Conservation (phyloP, 2,888 invertebrate genomes). For the Chrysotoxum bicinctum region DNA sequence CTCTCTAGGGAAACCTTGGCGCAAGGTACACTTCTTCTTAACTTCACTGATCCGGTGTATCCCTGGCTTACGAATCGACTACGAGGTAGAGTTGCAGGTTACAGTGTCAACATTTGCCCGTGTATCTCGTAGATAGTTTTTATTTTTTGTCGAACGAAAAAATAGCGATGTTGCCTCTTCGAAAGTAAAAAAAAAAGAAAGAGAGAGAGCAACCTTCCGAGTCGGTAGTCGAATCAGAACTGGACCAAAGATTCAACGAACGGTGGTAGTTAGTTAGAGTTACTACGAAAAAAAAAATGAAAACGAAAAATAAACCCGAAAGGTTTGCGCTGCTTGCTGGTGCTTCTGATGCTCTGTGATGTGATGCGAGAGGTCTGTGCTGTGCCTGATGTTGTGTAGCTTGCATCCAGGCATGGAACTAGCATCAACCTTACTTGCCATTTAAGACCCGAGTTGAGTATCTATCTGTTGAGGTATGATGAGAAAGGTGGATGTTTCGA, state of each 20-base stretch:
- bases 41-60: constrained; percentile 33
- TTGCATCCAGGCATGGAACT: constrained; percentile 45
- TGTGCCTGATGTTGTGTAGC: constrained; percentile 1
- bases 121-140: constrained; percentile 36
- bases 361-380: constrained; percentile 26
- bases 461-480: constrained; percentile 35
- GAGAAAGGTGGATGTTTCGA: constrained; percentile 27
- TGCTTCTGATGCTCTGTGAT: constrained; percentile 36
- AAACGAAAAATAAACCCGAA: constrained; percentile 16
- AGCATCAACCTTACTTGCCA: constrained; percentile 14
- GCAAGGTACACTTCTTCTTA: constrained; percentile 33
- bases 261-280: constrained; percentile 64
- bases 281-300: constrained; percentile 19
- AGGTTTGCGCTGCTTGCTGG: constrained; percentile 37
- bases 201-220: constrained; percentile 71
- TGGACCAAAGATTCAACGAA: constrained; percentile 69
- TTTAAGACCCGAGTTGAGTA: constrained; percentile 5
- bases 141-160: neutral
- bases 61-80: constrained; percentile 20
- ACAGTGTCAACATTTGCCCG: constrained; percentile 65
- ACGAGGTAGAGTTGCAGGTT: constrained; percentile 57
- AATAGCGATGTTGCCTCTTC: constrained; percentile 20
- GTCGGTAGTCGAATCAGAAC: constrained; percentile 73
- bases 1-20: constrained; percentile 69
- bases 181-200: neutral